phyloP scores from a whole-genome alignment of 1,140 invertebrate species.

The Reticulitermes speratus region DNA sequence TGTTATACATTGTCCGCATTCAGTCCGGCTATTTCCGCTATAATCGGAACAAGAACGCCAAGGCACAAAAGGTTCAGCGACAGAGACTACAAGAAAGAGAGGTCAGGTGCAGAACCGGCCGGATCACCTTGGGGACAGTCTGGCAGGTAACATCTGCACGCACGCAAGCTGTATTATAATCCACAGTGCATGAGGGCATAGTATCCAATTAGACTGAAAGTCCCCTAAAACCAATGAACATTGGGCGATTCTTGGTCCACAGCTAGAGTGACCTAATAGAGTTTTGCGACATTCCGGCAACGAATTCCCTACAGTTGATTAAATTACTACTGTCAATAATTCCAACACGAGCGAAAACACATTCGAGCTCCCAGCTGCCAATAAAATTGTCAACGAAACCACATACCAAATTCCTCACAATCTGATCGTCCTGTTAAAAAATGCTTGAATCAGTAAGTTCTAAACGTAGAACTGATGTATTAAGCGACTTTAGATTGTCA shows the following conservation, averaged over 20 bases:
- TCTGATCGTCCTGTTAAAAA: too few species aligned
- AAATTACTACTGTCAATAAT: background rate
- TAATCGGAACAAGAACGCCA: background rate
- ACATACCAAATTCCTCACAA: too few species aligned
- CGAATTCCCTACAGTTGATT: background rate
- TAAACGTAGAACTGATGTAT: too few species aligned
- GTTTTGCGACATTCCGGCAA: background rate
- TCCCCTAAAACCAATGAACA: background rate
- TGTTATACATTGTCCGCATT: background rate
- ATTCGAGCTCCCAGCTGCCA: too few species aligned
- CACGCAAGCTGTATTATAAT: background rate
- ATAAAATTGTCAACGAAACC: too few species aligned
- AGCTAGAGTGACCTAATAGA: background rate
- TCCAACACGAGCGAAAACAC: too few species aligned
- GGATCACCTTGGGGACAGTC: slow-evolving; percentile 12
- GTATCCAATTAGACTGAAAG: background rate
- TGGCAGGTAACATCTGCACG: background rate
- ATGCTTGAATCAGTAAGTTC: too few species aligned
- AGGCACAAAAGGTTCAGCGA: background rate
- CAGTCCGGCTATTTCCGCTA: background rate
- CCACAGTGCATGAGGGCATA: background rate
- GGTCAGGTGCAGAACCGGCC: background rate
- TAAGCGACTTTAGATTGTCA: too few species aligned
- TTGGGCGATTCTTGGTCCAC: background rate
- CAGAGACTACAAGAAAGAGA: slow-evolving; percentile 2